A percentile compares a stretch with the other conserved stretches of the same genome.
Evolutionary conservation across 2,888 invertebrate genomes (phyloP).

Genomic region (Cantharis nigra): DNA sequence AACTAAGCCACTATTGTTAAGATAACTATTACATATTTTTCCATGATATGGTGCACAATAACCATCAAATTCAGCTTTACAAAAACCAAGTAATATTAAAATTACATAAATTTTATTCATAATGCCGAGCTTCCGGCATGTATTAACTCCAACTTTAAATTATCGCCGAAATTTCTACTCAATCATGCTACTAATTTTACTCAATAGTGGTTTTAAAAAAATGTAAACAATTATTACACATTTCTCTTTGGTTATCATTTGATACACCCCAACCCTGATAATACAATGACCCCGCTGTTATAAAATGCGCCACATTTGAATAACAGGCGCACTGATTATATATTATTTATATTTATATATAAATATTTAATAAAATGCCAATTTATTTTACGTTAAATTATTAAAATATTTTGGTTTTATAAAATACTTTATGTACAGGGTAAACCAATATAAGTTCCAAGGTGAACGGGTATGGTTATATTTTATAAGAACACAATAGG

Average conservation of each 20-base stretch:
- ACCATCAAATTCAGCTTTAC: conserved; percentile 53
- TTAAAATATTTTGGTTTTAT: background rate
- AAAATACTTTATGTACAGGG: background rate
- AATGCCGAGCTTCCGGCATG: background rate
- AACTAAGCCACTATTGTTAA: conserved; percentile 58
- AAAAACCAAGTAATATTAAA: background rate
- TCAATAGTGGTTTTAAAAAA: background rate
- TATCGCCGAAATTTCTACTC: background rate
- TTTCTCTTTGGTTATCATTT: background rate
- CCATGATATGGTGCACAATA: conserved; percentile 90
- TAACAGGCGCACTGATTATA: background rate
- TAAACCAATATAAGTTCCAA: background rate
- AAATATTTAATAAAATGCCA: background rate
- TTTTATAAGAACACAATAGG: too few relatives aligned
- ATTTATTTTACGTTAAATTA: background rate
- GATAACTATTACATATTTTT: conserved; percentile 60
- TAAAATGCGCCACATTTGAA: background rate
- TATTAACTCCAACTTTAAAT: background rate
- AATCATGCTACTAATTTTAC: background rate
- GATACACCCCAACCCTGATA: background rate
- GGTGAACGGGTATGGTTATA: too few relatives aligned
- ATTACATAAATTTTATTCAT: background rate
- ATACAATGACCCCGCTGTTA: background rate
- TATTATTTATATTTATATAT: background rate
- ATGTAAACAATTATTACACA: background rate